These are phyloP conservation scores for Chiridota heheva DNA, from an alignment of 35 echinoderm and acorn worm species.

Conservation along the genomic window DNA sequence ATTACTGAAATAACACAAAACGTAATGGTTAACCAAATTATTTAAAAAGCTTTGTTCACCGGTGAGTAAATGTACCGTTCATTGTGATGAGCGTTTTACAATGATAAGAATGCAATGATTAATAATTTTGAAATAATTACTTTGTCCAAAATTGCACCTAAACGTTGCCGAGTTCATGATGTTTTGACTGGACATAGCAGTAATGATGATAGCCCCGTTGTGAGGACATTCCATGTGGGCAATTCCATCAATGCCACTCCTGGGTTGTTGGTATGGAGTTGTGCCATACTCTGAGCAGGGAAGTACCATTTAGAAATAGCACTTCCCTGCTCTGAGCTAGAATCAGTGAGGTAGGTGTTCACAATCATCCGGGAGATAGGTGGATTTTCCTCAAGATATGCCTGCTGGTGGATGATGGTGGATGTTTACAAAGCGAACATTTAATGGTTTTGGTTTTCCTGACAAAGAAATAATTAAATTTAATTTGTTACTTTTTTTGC, in stretches of 20 bases:
- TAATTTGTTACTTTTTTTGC: too few relatives aligned
- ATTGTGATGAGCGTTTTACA: too few relatives aligned
- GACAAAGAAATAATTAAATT: background rate
- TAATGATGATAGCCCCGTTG: conserved; percentile 52
- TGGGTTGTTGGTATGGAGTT: background rate
- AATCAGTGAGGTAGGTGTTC: conserved; percentile 6
- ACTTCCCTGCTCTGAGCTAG: too few relatives aligned
- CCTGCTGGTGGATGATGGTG: conserved; percentile 12
- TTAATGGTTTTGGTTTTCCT: background rate
- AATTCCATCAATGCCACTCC: conserved; percentile 49
- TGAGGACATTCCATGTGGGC: conserved; percentile 24
- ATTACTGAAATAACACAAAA: too few relatives aligned
- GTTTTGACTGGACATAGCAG: background rate
- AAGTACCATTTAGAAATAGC: too few relatives aligned
- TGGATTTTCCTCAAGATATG: background rate
- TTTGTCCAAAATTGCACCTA: conserved; percentile 34
- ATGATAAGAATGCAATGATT: too few relatives aligned
- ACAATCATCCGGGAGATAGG: background rate
- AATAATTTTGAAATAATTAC: conserved; percentile 8
- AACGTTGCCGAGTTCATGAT: conserved; percentile 45
- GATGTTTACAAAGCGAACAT: conserved; percentile 46
- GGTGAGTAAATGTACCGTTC: too few relatives aligned
- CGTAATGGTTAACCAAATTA: too few relatives aligned
- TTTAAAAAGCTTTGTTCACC: too few relatives aligned
- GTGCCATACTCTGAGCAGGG: conserved; percentile 27